A percentile compares a stretch with the other conserved stretches of the same genome.
Conservation (phyloP, 35 echinoderm and acorn worm species). For the Heliocidaris tuberculata region DNA sequence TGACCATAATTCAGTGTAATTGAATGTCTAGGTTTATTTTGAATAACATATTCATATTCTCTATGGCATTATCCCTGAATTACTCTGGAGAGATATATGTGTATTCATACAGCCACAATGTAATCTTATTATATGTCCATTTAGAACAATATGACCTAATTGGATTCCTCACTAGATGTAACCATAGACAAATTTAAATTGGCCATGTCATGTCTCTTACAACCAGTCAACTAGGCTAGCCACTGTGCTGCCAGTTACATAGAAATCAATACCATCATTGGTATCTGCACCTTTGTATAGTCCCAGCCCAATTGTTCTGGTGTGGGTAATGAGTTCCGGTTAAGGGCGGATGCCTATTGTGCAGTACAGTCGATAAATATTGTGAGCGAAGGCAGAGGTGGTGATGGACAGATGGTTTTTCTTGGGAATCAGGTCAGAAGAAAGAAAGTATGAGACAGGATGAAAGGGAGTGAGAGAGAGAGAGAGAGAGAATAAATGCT, state of each 20-base stretch:
- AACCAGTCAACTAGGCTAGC: not conserved
- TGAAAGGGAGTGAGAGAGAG: not conserved
- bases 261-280: not conserved
- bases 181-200: not conserved
- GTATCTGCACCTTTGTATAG: not conserved
- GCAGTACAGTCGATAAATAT: not conserved
- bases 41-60: not conserved
- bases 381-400: not conserved
- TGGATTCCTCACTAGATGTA: not conserved
- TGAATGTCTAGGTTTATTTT: not conserved
- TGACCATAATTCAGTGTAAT: not conserved
- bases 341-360: not conserved
- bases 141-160: not conserved
- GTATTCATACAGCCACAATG: not conserved
- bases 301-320: constrained; percentile 27
- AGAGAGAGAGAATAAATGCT: not conserved
- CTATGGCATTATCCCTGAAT: not conserved
- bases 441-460: not conserved
- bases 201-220: not conserved
- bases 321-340: constrained; percentile 38
- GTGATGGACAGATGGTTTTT: constrained; percentile 15
- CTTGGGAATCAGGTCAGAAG: constrained; percentile 14
- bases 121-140: not conserved
- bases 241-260: not conserved
- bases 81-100: not conserved